Percentiles rank a stretch among this genome's conserved stretches.
phyloP scores from a whole-genome alignment of 2,797 vertebrate species.

The Phalloptychus januarius region DNA sequence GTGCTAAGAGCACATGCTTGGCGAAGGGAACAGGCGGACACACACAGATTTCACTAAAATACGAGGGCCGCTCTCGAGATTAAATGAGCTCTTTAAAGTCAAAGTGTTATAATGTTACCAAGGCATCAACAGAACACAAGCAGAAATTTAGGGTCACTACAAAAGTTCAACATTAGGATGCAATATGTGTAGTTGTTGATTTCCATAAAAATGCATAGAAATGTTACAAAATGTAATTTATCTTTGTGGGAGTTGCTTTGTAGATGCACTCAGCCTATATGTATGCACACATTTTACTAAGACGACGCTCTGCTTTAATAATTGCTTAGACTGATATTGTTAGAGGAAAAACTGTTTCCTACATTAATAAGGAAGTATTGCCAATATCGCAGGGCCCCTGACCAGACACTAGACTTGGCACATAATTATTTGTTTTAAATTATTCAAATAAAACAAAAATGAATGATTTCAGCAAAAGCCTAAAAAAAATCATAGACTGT shows the following conservation, averaged over 20 bases:
- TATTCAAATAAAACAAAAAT: neutral
- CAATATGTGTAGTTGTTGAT: neutral
- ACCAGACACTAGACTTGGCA: neutral
- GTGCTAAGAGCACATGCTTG: conserved; percentile 27
- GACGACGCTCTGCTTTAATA: neutral
- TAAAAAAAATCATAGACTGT: neutral
- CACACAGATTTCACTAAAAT: conserved; percentile 22
- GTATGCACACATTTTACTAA: conserved; percentile 1
- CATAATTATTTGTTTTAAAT: neutral
- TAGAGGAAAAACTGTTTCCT: neutral
- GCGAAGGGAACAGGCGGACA: conserved; percentile 5
- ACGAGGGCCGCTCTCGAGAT: conserved; percentile 32
- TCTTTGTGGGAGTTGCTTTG: neutral
- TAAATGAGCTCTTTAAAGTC: conserved; percentile 37
- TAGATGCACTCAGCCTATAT: neutral
- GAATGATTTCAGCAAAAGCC: neutral
- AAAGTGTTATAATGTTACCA: conserved; percentile 16
- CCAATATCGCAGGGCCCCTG: neutral
- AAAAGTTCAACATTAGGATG: neutral
- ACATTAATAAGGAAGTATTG: neutral
- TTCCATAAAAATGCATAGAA: neutral
- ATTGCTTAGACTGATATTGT: conserved; percentile 20
- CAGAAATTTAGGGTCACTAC: conserved; percentile 9
- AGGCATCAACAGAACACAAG: conserved; percentile 24
- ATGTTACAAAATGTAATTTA: neutral